phyloP scores from a whole-genome alignment of 1,140 invertebrate species.

The Brachionus paranguensis region DNA sequence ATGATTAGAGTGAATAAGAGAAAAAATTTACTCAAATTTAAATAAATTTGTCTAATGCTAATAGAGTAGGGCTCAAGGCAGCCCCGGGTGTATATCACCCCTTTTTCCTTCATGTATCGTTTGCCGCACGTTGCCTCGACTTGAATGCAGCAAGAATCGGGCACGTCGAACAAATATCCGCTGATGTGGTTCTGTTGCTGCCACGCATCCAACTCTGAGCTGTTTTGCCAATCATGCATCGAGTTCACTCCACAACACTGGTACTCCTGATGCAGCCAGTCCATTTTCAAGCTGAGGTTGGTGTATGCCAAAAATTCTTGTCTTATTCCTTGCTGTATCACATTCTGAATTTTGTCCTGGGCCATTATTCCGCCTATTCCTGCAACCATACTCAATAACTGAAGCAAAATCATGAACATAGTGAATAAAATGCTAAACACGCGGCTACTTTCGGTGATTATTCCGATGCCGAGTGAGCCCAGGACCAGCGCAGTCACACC shows the following conservation, averaged over 20 bases:
- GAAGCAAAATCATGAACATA: background rate
- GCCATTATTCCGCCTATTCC: background rate
- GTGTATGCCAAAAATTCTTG: background rate
- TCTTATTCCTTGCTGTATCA: background rate
- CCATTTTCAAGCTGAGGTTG: background rate
- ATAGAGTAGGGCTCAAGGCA: background rate
- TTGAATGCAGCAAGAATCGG: background rate
- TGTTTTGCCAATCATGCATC: background rate
- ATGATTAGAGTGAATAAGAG: background rate
- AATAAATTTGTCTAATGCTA: background rate
- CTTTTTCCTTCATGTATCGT: background rate
- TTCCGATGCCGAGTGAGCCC: background rate
- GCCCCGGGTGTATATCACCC: background rate
- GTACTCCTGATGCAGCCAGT: background rate
- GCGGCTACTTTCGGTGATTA: background rate
- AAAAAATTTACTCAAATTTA: constrained; percentile 26
- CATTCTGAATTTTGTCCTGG: background rate
- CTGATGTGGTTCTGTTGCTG: background rate
- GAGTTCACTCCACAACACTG: background rate
- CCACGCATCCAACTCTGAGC: background rate
- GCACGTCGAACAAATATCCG: background rate
- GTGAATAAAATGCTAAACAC: background rate
- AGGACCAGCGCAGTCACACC: background rate
- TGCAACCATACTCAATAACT: background rate
- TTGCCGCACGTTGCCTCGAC: background rate